Conservation (phyloP, 2,797 vertebrate species). For the Martes flavigula region DNA sequence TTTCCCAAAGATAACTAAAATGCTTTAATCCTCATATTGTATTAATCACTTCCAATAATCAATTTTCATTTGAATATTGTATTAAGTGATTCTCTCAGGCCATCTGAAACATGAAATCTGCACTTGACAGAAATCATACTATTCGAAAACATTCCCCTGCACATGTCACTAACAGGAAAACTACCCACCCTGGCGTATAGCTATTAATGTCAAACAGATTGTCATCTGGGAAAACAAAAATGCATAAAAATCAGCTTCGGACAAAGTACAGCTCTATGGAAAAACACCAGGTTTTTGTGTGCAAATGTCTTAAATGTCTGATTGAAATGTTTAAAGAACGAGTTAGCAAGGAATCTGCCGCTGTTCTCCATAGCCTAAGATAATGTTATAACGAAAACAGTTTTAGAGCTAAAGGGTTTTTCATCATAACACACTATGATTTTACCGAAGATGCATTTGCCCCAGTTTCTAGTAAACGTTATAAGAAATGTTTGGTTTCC, state of each 20-base stretch:
- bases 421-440: neutral
- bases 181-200: constrained; percentile 33
- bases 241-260: constrained; percentile 59
- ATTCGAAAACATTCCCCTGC: constrained; percentile 64
- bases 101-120: constrained; percentile 52
- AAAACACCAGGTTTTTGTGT: constrained; percentile 61
- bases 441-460: constrained; percentile 44
- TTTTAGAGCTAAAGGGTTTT: constrained; percentile 35
- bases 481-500: constrained; percentile 53
- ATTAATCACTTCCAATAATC: constrained; percentile 3
- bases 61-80: neutral
- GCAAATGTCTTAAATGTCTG: constrained; percentile 54
- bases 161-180: constrained; percentile 57
- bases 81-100: neutral
- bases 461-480: constrained; percentile 57
- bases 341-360: constrained; percentile 39
- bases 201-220: constrained; percentile 74
- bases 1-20: constrained; percentile 12
- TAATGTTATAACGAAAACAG: constrained; percentile 15
- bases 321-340: constrained; percentile 52
- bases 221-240: constrained; percentile 64
- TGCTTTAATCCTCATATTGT: neutral
- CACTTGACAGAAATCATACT: constrained; percentile 52
- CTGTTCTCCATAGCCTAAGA: constrained; percentile 10
- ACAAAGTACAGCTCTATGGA: constrained; percentile 42